These are phyloP conservation scores for Notodonta ziczac DNA, from an alignment of 2,888 invertebrate species.

Conservation along the genomic window DNA sequence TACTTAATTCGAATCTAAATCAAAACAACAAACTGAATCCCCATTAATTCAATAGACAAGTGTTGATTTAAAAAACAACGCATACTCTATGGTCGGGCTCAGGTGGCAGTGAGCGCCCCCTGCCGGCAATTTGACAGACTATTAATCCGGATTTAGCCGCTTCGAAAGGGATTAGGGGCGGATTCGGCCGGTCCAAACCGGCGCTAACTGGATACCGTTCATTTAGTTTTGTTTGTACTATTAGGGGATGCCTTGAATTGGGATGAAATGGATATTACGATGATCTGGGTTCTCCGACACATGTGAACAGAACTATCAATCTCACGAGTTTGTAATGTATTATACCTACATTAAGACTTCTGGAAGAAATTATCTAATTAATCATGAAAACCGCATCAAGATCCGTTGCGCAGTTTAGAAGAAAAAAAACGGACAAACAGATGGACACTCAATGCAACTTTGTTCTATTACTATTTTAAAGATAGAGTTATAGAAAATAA, in stretches of 20 bases:
- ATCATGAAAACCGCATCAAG: too few relatives aligned
- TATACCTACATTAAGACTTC: too few relatives aligned
- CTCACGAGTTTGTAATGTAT: too few relatives aligned
- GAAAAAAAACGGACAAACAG: too few relatives aligned
- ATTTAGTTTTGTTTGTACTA: constrained; percentile 2
- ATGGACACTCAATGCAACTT: too few relatives aligned
- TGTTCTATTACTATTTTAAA: too few relatives aligned
- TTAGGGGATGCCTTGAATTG: not conserved
- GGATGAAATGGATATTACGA: too few relatives aligned
- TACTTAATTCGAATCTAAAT: not conserved
- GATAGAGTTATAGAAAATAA: too few relatives aligned
- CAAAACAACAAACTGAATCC: not conserved
- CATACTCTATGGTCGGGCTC: constrained; percentile 49
- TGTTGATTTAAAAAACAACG: constrained; percentile 37
- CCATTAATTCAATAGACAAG: constrained; percentile 22
- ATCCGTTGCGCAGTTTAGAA: too few relatives aligned
- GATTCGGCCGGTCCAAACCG: constrained; percentile 66
- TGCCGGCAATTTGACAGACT: constrained; percentile 79
- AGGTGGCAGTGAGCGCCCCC: constrained; percentile 71
- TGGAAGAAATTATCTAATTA: too few relatives aligned
- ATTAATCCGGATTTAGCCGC: constrained; percentile 80
- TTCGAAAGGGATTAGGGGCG: constrained; percentile 66
- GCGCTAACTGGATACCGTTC: constrained; percentile 15
- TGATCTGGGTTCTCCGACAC: too few relatives aligned
- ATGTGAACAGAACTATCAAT: too few relatives aligned